Conservation (phyloP, 92 coral and sea anemone genomes). For the Epizoanthus illoricatus region DNA sequence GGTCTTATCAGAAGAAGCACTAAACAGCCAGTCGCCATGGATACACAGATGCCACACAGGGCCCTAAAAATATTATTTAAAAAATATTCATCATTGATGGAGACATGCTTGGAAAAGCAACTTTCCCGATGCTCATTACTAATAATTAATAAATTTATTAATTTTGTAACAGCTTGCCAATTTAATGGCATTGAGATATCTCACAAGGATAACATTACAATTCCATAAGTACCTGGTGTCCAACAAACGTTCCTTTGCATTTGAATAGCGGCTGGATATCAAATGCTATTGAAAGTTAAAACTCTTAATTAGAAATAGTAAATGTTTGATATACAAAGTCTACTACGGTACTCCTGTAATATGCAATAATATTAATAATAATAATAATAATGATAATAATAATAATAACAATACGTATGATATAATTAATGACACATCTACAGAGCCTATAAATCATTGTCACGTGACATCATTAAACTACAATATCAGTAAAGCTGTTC, state of each 20-base stretch:
- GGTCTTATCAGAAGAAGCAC: constrained; percentile 98
- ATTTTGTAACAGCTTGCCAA: background rate
- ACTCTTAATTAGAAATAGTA: background rate
- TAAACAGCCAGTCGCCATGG: constrained; percentile 95
- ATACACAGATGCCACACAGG: constrained; percentile 98
- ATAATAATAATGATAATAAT: too few species aligned
- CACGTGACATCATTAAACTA: too few species aligned
- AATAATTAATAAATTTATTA: background rate
- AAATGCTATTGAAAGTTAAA: constrained; percentile 58
- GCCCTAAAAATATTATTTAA: constrained; percentile 59
- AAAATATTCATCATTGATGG: background rate
- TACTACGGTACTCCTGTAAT: too few species aligned
- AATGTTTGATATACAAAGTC: background rate
- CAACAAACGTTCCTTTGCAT: constrained; percentile 98
- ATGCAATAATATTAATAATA: too few species aligned
- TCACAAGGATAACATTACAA: background rate
- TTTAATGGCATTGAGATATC: background rate
- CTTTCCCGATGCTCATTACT: background rate
- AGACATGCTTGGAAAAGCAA: background rate
- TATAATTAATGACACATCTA: too few species aligned
- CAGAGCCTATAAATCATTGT: too few species aligned
- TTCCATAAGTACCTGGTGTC: constrained; percentile 76
- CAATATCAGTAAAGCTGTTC: too few species aligned
- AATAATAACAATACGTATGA: too few species aligned
- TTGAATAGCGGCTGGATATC: constrained; percentile 97